These are phyloP conservation scores for Opisthocomus hoazin DNA, from an alignment of 2,113 vertebrate species.

Conservation along the genomic window DNA sequence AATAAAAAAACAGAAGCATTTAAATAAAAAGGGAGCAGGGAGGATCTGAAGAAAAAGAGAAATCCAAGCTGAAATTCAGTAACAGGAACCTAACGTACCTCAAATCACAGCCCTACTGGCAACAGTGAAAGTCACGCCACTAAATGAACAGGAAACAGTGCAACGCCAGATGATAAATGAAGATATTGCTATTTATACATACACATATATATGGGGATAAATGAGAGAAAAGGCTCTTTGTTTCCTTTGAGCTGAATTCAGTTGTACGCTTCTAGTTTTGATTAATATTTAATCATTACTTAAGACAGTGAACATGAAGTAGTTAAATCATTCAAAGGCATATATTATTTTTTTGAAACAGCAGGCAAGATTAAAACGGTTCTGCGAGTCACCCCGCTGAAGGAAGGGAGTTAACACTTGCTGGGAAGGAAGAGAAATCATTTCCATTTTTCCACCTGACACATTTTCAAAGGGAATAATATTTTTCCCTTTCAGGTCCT, in stretches of 20 bases:
- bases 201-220: background rate
- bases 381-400: background rate
- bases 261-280: background rate
- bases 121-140: background rate
- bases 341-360: background rate
- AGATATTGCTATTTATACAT: background rate
- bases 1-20: background rate
- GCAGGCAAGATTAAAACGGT: background rate
- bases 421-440: background rate
- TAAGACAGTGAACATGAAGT: background rate
- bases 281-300: background rate
- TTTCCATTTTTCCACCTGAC: background rate
- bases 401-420: background rate
- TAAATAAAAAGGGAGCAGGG: background rate
- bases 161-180: conserved; percentile 39
- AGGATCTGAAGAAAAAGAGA: background rate
- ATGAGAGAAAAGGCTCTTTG: background rate
- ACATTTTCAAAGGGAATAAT: background rate
- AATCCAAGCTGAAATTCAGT: conserved; percentile 45
- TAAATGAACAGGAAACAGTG: conserved; percentile 30
- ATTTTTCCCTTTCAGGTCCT: background rate
- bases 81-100: conserved; percentile 54
- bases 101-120: conserved; percentile 40
- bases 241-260: conserved; percentile 34
- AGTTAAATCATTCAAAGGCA: background rate